phyloP scores from a whole-genome alignment of 2,113 vertebrate species.

The Microcebus griseorufus region DNA sequence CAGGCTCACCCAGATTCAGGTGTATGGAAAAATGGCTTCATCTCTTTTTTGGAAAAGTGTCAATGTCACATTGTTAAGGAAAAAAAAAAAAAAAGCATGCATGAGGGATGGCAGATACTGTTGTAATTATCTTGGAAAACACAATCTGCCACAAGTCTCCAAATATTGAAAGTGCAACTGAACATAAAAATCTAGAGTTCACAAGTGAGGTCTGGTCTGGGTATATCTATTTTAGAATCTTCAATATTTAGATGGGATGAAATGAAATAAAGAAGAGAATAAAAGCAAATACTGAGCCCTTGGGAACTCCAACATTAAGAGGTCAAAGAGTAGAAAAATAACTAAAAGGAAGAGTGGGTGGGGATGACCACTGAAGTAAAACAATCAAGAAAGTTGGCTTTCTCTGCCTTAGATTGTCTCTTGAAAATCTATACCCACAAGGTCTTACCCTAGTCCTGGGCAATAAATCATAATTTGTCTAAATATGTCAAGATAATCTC shows the following conservation, averaged over 20 bases:
- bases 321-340: not conserved
- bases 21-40: not conserved
- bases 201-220: not conserved
- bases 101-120: not conserved
- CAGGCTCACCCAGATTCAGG: not conserved
- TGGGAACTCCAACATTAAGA: not conserved
- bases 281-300: not conserved
- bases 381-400: not conserved
- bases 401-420: not conserved
- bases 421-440: not conserved
- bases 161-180: not conserved
- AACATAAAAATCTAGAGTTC: not conserved
- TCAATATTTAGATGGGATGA: not conserved
- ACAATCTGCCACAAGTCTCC: not conserved
- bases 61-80: not conserved
- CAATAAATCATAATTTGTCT: not conserved
- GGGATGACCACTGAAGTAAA: not conserved
- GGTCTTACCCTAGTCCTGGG: accelerated
- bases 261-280: not conserved
- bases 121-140: not conserved
- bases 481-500: not conserved
- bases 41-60: not conserved
- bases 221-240: not conserved
- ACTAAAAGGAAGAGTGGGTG: not conserved
- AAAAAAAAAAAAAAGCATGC: not conserved